A percentile compares a stretch with the other conserved stretches of the same genome.
Conservation (phyloP, 2,113 vertebrate genomes). For the Patagioenas fasciata region DNA sequence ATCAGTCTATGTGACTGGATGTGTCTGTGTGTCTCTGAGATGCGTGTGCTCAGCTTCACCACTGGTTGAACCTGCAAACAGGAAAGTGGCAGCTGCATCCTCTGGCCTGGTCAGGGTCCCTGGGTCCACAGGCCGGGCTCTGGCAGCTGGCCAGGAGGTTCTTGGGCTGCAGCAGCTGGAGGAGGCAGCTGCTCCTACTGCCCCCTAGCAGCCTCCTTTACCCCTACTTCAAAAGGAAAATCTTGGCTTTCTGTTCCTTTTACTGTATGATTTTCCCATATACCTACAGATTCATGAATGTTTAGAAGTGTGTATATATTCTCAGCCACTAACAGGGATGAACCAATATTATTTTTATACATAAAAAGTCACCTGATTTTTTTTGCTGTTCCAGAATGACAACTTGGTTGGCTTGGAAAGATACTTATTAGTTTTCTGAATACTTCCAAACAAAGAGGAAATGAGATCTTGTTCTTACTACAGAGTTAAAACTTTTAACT, state of each 20-base stretch:
- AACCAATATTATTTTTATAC: not conserved
- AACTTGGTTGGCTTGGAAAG: not conserved
- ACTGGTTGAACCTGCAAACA: not conserved
- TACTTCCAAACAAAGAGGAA: not conserved
- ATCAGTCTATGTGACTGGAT: not conserved
- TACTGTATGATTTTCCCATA: not conserved
- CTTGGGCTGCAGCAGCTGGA: accelerated
- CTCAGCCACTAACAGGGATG: not conserved
- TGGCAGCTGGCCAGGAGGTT: not conserved
- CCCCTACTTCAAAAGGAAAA: not conserved
- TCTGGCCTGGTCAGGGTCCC: too few species aligned
- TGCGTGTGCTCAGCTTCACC: not conserved
- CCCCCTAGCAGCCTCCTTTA: not conserved
- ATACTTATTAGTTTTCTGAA: not conserved
- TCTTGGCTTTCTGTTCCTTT: not conserved
- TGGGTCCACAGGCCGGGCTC: not conserved
- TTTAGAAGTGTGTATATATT: not conserved
- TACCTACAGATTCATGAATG: not conserved
- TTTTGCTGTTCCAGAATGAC: not conserved
- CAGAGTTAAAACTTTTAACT: not conserved
- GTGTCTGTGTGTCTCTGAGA: not conserved
- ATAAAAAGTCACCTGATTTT: not conserved
- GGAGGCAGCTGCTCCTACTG: not conserved
- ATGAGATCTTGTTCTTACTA: not conserved
- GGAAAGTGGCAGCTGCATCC: not conserved